Evolutionary conservation across 2,113 vertebrate genomes (phyloP).

Genomic region (Electrona antarctica): DNA sequence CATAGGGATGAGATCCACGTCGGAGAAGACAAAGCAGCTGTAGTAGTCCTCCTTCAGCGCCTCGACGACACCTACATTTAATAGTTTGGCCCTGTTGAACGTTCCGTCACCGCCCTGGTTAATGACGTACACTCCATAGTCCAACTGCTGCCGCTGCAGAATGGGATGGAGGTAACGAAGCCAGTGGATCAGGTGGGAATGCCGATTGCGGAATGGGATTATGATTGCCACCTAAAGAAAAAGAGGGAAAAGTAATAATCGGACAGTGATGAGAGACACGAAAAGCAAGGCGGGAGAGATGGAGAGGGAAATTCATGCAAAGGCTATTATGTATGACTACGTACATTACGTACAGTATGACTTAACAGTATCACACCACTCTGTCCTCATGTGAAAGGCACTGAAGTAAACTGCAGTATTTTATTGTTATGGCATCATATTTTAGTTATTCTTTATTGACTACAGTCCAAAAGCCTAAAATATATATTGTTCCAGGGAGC

Average conservation of each 20-base stretch:
- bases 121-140: conserved; percentile 92
- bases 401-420: no score
- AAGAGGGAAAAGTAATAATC: neutral
- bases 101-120: conserved; percentile 88
- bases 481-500: no score
- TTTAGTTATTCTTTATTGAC: no score
- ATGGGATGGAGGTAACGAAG: conserved; percentile 92
- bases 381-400: neutral
- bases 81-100: conserved; percentile 94
- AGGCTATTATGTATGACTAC: no score
- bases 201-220: conserved; percentile 90
- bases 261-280: no score
- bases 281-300: no score
- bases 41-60: conserved; percentile 91
- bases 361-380: neutral
- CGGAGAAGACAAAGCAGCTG: conserved; percentile 93
- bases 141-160: conserved; percentile 88
- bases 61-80: conserved; percentile 89
- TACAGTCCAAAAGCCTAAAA: no score
- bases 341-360: neutral
- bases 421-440: no score
- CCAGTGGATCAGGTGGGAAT: conserved; percentile 92
- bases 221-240: conserved; percentile 85
- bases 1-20: conserved; percentile 91
- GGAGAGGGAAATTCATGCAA: no score